Evolutionary conservation across 2,888 invertebrate species (phyloP).

Genomic region (Himalopsyche anomala): DNA sequence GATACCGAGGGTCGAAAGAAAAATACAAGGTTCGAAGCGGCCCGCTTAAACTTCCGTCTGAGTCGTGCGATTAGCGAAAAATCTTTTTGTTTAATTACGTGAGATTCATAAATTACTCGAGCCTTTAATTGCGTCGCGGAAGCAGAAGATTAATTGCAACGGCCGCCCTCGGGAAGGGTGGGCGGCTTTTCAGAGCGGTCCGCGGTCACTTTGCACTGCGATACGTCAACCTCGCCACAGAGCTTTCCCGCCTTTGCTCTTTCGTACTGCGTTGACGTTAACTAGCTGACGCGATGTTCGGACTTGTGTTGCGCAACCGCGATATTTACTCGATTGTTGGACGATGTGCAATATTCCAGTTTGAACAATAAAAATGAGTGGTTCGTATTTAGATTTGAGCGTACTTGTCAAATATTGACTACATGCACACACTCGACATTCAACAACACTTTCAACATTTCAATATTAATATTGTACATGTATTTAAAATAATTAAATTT

Average conservation of each 20-base stretch:
- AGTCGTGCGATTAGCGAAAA: neutral
- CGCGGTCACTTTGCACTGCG: neutral
- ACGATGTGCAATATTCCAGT: too few relatives aligned
- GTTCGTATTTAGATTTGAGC: too few relatives aligned
- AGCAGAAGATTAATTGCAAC: constrained; percentile 32
- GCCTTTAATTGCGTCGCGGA: constrained; percentile 39
- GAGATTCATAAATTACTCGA: constrained; percentile 27
- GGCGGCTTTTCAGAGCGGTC: neutral
- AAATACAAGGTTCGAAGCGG: neutral
- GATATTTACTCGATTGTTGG: too few relatives aligned
- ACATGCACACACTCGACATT: too few relatives aligned
- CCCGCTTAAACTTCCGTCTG: constrained; percentile 17
- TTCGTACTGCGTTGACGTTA: too few relatives aligned
- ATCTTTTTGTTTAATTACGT: constrained; percentile 42
- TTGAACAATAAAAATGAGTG: too few relatives aligned
- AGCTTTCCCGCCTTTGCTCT: neutral
- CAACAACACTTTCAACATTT: too few relatives aligned
- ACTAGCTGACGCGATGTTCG: too few relatives aligned
- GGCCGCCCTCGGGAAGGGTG: neutral
- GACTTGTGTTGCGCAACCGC: too few relatives aligned
- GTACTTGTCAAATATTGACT: too few relatives aligned
- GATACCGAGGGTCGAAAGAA: neutral
- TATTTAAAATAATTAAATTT: too few relatives aligned
- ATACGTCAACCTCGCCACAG: neutral
- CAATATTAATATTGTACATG: too few relatives aligned